A percentile compares a stretch with the other conserved stretches of the same genome.
Evolutionary conservation across 2,888 invertebrate species (phyloP).

Genomic region (Leucophenga maculata): DNA sequence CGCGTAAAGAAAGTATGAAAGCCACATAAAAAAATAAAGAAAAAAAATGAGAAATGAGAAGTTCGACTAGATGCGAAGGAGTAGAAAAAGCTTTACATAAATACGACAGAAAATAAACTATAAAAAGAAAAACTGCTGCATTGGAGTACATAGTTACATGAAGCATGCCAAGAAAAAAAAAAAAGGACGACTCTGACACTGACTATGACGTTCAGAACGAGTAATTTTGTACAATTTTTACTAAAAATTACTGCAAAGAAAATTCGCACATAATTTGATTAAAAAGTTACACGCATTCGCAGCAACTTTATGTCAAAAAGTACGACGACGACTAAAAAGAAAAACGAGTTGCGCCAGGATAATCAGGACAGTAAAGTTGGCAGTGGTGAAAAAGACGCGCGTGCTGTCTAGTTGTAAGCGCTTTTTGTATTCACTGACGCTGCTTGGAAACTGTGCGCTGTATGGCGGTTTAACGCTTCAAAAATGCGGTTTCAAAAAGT

Average conservation of each 20-base stretch:
- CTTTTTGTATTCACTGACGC: constrained; percentile 28
- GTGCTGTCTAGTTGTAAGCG: constrained; percentile 38
- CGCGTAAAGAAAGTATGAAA: constrained; percentile 30
- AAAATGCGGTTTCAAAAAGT: constrained; percentile 34
- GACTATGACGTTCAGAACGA: constrained; percentile 18
- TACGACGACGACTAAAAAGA: neutral
- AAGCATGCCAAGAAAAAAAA: too few relatives aligned
- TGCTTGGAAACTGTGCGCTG: constrained; percentile 23
- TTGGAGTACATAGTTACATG: too few relatives aligned
- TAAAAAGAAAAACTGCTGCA: constrained; percentile 50
- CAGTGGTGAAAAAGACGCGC: neutral
- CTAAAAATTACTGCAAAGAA: constrained; percentile 66
- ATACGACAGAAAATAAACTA: constrained; percentile 42
- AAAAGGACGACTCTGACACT: constrained; percentile 21
- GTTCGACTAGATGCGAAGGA: neutral
- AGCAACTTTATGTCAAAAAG: constrained; percentile 34
- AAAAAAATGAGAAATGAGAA: constrained; percentile 2
- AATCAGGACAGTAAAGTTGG: too few relatives aligned
- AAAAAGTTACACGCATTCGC: constrained; percentile 65
- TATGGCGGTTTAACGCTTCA: constrained; percentile 50
- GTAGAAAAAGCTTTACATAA: neutral
- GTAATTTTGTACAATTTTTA: constrained; percentile 55
- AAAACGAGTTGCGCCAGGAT: neutral
- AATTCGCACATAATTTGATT: constrained; percentile 65
- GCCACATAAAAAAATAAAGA: neutral